Percentiles rank a stretch among this genome's conserved stretches.
These are phyloP conservation scores for Camponotus fellah DNA, from an alignment of 2,888 invertebrate genomes.

Conservation along the genomic window DNA sequence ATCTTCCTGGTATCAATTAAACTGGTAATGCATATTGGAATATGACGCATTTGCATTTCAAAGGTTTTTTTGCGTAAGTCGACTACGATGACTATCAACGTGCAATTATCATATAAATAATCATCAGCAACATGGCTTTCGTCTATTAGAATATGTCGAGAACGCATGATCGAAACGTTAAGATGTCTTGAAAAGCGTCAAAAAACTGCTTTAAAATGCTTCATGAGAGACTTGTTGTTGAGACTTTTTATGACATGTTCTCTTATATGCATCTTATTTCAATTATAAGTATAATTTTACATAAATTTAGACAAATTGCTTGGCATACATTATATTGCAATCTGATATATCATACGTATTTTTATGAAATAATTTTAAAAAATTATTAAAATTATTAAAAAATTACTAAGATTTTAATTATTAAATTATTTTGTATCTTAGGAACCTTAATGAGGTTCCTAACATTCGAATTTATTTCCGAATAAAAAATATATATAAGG, in stretches of 20 bases:
- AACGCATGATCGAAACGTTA: not conserved
- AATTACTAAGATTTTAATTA: too few species aligned
- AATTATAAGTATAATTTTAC: too few species aligned
- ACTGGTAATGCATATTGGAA: not conserved
- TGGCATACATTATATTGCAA: not conserved
- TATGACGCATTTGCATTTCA: constrained; percentile 13
- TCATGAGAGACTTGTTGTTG: too few species aligned
- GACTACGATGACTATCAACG: not conserved
- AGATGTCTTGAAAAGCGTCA: not conserved
- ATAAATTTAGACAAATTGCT: not conserved
- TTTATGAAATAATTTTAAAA: not conserved
- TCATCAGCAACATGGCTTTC: not conserved
- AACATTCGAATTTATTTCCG: not conserved
- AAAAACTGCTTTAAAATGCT: not conserved
- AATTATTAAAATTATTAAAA: not conserved
- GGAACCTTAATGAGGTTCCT: not conserved
- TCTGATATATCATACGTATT: not conserved
- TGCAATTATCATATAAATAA: constrained; percentile 21
- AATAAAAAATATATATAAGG: not conserved
- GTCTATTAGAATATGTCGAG: not conserved
- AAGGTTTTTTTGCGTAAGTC: constrained; percentile 18
- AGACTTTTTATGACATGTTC: not conserved
- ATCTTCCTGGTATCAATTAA: constrained; percentile 10
- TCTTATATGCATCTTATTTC: not conserved
- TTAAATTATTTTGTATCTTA: not conserved